Percentiles rank a stretch among this genome's conserved stretches.
Evolutionary conservation across 1,140 invertebrate species (phyloP).

Genomic region (Acyrthosiphon pisum): DNA sequence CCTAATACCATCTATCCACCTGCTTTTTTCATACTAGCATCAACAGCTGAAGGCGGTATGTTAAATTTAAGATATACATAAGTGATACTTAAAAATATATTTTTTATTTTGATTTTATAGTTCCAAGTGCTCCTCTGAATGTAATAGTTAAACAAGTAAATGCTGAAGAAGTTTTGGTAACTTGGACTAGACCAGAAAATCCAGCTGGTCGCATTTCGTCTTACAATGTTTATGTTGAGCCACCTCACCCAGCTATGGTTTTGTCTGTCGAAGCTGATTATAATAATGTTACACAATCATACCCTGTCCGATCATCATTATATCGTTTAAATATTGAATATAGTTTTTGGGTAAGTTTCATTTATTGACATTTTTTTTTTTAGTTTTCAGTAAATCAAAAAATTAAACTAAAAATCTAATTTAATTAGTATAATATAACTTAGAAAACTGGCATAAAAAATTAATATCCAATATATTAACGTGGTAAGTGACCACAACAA

Average conservation of each 20-base stretch:
- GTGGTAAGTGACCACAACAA: no score
- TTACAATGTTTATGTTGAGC: slow-evolving; percentile 73
- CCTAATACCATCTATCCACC: slow-evolving; percentile 67
- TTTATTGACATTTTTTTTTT: background rate
- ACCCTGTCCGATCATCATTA: slow-evolving; percentile 66
- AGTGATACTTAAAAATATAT: background rate
- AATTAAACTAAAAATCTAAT: no score
- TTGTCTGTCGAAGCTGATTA: slow-evolving; percentile 62
- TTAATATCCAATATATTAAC: background rate
- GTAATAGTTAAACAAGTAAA: slow-evolving; percentile 71
- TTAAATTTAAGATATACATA: slow-evolving; percentile 47
- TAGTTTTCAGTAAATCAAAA: background rate
- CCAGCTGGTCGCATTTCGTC: slow-evolving; percentile 71
- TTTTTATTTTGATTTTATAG: slow-evolving; percentile 62
- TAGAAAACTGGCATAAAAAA: background rate
- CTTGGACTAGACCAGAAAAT: slow-evolving; percentile 72
- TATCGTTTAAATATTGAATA: slow-evolving; percentile 67
- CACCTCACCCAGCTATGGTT: slow-evolving; percentile 66
- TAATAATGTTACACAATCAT: slow-evolving; percentile 63
- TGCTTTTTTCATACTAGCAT: slow-evolving; percentile 68
- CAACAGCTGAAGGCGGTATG: slow-evolving; percentile 72
- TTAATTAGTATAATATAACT: no score
- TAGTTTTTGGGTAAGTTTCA: slow-evolving; percentile 74
- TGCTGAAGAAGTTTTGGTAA: slow-evolving; percentile 70
- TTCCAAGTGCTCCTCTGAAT: slow-evolving; percentile 72